Base-by-base conservation (phyloP, 1,140 invertebrate genomes). In the Drosophila equinoxialis region DNA sequence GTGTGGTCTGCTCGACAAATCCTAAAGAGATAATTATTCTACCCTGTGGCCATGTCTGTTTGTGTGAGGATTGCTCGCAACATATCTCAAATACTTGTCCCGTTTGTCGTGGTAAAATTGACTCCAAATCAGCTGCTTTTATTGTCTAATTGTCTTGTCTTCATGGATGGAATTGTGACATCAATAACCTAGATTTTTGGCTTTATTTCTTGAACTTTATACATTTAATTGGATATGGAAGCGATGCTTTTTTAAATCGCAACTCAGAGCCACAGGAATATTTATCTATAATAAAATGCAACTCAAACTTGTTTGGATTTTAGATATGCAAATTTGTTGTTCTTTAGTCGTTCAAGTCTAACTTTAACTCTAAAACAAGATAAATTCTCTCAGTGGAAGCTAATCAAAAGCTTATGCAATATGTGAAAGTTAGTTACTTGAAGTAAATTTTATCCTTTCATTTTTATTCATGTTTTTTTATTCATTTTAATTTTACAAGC, bases 11-110 rank as follows among this genome's bases (percentile, higher is more conserved):
- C 92, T 93, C 94, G 11, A 94, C 94, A 62, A 96, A 96, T 93
- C 95, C 96, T 8, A 95, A 95, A 79, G 96, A 96, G 95, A 95
- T 97, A 17, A 96, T 97, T 80, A 86, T 97, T 35, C 90, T 97
- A 61, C 96, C 96, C 1, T 97, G 96, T 91, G 96, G 96, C 0
- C 96, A 97, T 90, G 96, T 97, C 0, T 96, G 96, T 73, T 90
- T 97, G 39, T 97, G 96, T 81, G 96, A 96, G 92, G 96, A 97
- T 90, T 97, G 96, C 87, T 94, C 95, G 1, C 94, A 95, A 60
- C 94, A 94, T 78, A 96, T 97, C 59, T 92, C 90, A 13, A 92
- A 93, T 59, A 90, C 90, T 39, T 97, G 96, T 87, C 96, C 96
- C 4, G 93, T 97, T 37, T 97, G 96, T 89, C 93, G 96, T 66